Evolutionary conservation across 92 coral and sea anemone genomes (phyloP).

Genomic region (Umimayanthus kanabou): DNA sequence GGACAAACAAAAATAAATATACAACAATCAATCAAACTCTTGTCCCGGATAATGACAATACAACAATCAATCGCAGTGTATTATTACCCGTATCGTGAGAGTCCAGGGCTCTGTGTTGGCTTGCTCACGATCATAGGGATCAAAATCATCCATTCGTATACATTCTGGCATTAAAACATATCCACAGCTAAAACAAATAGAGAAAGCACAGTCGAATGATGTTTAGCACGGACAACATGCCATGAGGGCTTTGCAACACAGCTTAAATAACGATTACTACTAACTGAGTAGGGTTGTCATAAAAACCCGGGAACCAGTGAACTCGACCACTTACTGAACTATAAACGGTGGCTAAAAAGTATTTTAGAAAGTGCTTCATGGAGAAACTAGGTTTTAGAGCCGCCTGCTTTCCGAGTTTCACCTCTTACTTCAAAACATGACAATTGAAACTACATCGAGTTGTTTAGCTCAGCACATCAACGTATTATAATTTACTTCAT

Average conservation of each 20-base stretch:
- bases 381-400: no score
- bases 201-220: not conserved
- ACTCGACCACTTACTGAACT: no score
- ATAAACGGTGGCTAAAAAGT: no score
- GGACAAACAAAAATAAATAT: no score
- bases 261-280: not conserved
- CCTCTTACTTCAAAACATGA: no score
- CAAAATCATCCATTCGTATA: constrained; percentile 72
- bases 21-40: no score
- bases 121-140: constrained; percentile 75
- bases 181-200: constrained; percentile 77
- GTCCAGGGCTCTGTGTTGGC: constrained; percentile 87
- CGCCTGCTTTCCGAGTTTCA: no score
- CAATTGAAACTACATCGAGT: not conserved
- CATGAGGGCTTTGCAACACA: not conserved
- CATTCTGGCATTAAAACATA: constrained; percentile 92
- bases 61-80: not conserved
- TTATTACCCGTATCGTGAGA: constrained; percentile 88
- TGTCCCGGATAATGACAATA: no score
- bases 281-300: no score
- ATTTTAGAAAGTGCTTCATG: no score
- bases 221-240: not conserved
- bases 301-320: no score
- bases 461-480: not conserved
- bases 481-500: not conserved